These are phyloP conservation scores for Orius laevigatus DNA, from an alignment of 1,140 invertebrate species.

Conservation along the genomic window DNA sequence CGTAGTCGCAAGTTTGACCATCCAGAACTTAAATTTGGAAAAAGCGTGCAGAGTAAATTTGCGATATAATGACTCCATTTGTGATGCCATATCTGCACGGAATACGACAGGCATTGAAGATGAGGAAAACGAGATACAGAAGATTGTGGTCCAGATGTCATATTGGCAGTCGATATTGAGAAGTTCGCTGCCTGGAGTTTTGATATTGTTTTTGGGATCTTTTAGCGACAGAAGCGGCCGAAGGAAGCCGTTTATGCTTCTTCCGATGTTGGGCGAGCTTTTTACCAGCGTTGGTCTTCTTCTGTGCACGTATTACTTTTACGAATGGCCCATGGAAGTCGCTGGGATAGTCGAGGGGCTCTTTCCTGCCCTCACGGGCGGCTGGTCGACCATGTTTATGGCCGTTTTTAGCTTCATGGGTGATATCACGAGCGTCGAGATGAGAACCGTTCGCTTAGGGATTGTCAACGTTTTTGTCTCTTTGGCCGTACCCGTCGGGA, in stretches of 20 bases:
- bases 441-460: constrained; percentile 63
- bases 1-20: constrained; percentile 55
- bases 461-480: constrained; percentile 69
- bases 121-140: constrained; percentile 52
- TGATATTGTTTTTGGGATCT: constrained; percentile 57
- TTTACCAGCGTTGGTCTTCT: constrained; percentile 58
- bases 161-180: constrained; percentile 67
- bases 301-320: constrained; percentile 57
- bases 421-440: constrained; percentile 64
- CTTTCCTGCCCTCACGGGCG: constrained; percentile 61
- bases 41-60: constrained; percentile 71
- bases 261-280: constrained; percentile 66
- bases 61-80: constrained; percentile 46
- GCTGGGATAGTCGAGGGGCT: constrained; percentile 56
- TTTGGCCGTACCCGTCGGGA: constrained; percentile 50
- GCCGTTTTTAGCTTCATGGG: constrained; percentile 78
- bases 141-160: constrained; percentile 55
- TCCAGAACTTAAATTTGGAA: constrained; percentile 65
- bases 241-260: constrained; percentile 67
- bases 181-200: constrained; percentile 50
- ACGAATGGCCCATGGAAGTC: constrained; percentile 46
- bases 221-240: constrained; percentile 35
- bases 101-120: constrained; percentile 49
- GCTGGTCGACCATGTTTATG: constrained; percentile 79
- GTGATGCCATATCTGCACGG: constrained; percentile 48